These are phyloP conservation scores for Orthosia gothica DNA, from an alignment of 2,888 invertebrate species.

Conservation along the genomic window DNA sequence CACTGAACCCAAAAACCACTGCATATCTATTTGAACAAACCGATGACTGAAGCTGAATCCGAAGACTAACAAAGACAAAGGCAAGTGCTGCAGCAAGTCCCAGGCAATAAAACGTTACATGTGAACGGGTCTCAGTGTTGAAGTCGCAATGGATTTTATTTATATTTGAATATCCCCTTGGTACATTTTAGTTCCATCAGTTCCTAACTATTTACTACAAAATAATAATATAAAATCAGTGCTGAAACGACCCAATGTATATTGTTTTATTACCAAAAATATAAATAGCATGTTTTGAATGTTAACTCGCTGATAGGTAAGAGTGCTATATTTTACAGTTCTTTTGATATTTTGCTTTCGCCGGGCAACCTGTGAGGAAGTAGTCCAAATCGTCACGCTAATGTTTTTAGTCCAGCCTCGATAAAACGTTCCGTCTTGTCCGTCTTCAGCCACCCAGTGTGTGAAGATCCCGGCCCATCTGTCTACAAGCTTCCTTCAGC, in stretches of 20 bases:
- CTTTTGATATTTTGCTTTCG: too few species aligned
- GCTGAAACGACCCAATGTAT: too few species aligned
- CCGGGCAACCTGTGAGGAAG: too few species aligned
- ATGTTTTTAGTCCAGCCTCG: neutral
- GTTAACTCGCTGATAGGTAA: too few species aligned
- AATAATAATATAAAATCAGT: neutral
- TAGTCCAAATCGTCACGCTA: too few species aligned
- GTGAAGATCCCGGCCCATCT: neutral
- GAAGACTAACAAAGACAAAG: slow-evolving; percentile 76
- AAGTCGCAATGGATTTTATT: slow-evolving; percentile 62
- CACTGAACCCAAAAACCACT: slow-evolving; percentile 11
- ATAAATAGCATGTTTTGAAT: too few species aligned
- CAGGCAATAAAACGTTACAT: slow-evolving; percentile 83
- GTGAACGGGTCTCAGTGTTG: slow-evolving; percentile 67
- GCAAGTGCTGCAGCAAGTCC: slow-evolving; percentile 66
- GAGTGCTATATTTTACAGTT: too few species aligned
- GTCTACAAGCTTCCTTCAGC: neutral
- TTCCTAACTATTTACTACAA: neutral
- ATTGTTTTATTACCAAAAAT: too few species aligned
- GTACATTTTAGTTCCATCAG: neutral
- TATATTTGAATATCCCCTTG: slow-evolving; percentile 30
- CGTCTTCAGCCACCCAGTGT: neutral
- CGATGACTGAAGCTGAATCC: slow-evolving; percentile 63
- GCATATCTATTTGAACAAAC: slow-evolving; percentile 36
- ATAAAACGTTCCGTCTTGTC: too few species aligned